Percentiles rank a stretch among this genome's conserved stretches.
Evolutionary conservation across 64 coral and sea anemone genomes (phyloP).

Genomic region (Orbicella faveolata): DNA sequence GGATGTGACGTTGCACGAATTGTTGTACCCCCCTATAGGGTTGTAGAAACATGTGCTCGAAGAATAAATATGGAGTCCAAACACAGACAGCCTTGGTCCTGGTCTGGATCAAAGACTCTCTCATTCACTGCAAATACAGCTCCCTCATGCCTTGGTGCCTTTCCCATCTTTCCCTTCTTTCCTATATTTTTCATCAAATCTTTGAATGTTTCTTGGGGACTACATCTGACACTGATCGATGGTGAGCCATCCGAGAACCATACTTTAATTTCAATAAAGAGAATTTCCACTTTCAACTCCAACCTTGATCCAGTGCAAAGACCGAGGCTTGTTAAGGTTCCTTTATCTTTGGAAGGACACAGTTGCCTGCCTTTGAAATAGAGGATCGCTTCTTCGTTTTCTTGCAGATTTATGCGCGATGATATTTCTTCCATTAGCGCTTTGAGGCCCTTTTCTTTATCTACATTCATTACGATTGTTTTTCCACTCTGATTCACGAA

Average conservation of each 20-base stretch:
- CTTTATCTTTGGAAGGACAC: not conserved
- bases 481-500: not conserved
- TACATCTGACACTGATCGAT: not conserved
- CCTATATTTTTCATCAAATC: not conserved
- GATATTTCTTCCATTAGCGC: not conserved
- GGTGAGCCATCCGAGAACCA: not conserved
- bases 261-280: not conserved
- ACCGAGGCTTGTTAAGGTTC: not conserved
- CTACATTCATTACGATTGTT: not conserved
- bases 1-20: too few relatives aligned
- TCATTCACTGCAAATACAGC: not conserved
- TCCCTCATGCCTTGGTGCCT: not conserved
- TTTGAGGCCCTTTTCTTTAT: not conserved
- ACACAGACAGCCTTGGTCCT: not conserved
- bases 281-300: not conserved
- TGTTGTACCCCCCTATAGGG: too few relatives aligned
- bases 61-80: too few relatives aligned
- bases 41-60: too few relatives aligned
- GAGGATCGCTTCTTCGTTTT: not conserved
- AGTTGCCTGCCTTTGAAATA: not conserved
- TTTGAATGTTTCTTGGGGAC: conserved; percentile 2
- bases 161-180: not conserved
- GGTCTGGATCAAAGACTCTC: not conserved
- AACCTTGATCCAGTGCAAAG: conserved; percentile 4
- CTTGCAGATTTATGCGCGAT: not conserved